Evolutionary conservation across 2,888 invertebrate species (phyloP), one percentile per base, ranked within the genome.

Genomic region (Pachliopta kotzebuea): DNA sequence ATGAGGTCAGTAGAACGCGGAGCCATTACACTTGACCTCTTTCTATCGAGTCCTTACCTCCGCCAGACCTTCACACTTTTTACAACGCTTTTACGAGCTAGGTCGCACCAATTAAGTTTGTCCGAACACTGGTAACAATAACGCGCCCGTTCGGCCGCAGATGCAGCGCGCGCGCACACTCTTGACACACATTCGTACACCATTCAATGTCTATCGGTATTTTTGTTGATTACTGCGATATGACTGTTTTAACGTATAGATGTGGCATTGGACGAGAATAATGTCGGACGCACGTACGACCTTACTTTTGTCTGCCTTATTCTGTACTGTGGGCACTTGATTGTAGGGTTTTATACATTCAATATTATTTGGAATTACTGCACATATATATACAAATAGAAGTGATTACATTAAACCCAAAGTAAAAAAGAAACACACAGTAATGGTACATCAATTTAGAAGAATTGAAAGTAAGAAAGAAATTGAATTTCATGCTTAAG

Each of bases 21-120:
- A 78, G 85, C 85, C n/a, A 87, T 87, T 90, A 90, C 90, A 90
- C 90, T 91, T 90, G 91, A 91, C 91, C 91, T 88, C 91, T 90
- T 91, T 91, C 79, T 77, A 83, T 73, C 74, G 84, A 90, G 90
- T 91, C 90, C 91, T 90, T 89, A 90, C 90, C 88, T 88, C 89
- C 85, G 82, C 87, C 88, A 89, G 90, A 88, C 90, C 90, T 91
- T 91, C 90, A 88, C 85, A 86, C 86, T 88, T 89, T 90, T 90
- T 89, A 90, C 90, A 90, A 82, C 80, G 86, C 85, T 88, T 87
- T 89, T 90, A 87, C 81, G 87, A 90, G 88, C 88, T 90, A 90
- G 89, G 90, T 87, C 90, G 86, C 76, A 81, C 85, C 86, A 89
- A 90, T 91, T 90, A 90, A 86, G 83, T 88, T 86, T 84, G 75